Base-by-base conservation (phyloP, 2,113 vertebrate species). In the Thomomys bottae region DNA sequence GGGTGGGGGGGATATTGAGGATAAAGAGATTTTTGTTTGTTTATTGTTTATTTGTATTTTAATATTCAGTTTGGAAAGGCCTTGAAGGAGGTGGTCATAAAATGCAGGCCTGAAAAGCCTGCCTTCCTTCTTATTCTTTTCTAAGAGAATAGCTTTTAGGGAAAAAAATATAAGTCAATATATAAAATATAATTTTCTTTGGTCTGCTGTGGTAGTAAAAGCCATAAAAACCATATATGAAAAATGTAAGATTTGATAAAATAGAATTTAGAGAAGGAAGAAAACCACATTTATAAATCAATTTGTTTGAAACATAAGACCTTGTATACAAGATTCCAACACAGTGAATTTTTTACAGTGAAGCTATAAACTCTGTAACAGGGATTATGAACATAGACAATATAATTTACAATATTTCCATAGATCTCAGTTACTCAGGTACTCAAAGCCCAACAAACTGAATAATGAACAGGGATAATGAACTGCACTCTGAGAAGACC, bases 391-490 rank as follows among this genome's bases (percentile, higher is more conserved):
- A 95, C 1, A 6, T 93, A 79, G 92, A 96, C 96, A 89, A 95
- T 96, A 95, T 98, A 98, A 98, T 98, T 98, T 98, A 97, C 97
- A 98, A 97, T 96, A 98, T 96, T 97, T 96, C 97, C 96, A 91
- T 96, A 94, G 95, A 95, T 98, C 98, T 98, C 97, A 98, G 98
- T 98, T 98, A 98, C 97, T 97, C 98, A 97, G 96, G 96, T 97
- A 97, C 94, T 97, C 96, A 97, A 97, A 97, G 96, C 94, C 96
- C 97, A 98, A 98, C 98, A 98, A 98, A 98, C 96, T 98, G 97
- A 98, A 98, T 97, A 98, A 98, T 98, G 97, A 98, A 97, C 97
- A 93, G 89, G 97, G 96, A 96, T 97, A 97, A 98, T 98, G 97
- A 98, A 98, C 97, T 97, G 97, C 97, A 96, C 96, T 95, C 95